phyloP scores from a whole-genome alignment of 2,888 invertebrate genomes.

The Linnaemya vulpina region DNA sequence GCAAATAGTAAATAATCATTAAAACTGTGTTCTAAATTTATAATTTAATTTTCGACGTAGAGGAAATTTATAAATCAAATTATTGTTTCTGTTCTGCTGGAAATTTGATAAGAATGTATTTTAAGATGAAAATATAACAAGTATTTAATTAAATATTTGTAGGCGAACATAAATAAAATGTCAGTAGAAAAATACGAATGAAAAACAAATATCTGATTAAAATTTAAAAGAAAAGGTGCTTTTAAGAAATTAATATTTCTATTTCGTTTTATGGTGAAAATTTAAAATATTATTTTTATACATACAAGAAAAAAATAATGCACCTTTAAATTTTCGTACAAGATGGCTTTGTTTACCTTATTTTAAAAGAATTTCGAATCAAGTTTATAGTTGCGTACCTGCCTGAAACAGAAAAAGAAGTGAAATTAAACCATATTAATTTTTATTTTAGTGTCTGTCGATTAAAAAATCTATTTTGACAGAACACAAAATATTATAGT shows the following conservation, averaged over 20 bases:
- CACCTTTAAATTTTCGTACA: conserved; percentile 56
- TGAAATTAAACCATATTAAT: conserved; percentile 5
- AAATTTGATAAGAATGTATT: conserved; percentile 39
- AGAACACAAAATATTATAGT: background rate
- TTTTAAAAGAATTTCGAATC: conserved; percentile 38
- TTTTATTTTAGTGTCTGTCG: too few species aligned
- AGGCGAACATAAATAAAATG: conserved; percentile 30
- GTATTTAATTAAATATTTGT: background rate
- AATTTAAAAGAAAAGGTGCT: conserved; percentile 26
- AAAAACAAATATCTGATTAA: conserved; percentile 18
- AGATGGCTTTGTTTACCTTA: conserved; percentile 62
- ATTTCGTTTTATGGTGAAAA: conserved; percentile 37
- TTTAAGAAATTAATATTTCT: conserved; percentile 27
- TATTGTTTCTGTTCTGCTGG: conserved; percentile 21
- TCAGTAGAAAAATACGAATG: conserved; percentile 19
- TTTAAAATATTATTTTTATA: conserved; percentile 55
- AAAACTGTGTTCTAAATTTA: conserved; percentile 9
- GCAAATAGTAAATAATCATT: conserved; percentile 24
- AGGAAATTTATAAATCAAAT: conserved; percentile 15
- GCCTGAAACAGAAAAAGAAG: conserved; percentile 39
- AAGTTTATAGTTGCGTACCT: conserved; percentile 43
- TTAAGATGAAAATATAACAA: conserved; percentile 20
- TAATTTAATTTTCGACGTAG: conserved; percentile 34
- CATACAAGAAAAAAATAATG: conserved; percentile 52
- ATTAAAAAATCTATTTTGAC: too few species aligned